Evolutionary conservation across 2,113 vertebrate genomes (phyloP), one percentile per base, ranked within the genome.

Genomic region (Dromiciops gliroides): DNA sequence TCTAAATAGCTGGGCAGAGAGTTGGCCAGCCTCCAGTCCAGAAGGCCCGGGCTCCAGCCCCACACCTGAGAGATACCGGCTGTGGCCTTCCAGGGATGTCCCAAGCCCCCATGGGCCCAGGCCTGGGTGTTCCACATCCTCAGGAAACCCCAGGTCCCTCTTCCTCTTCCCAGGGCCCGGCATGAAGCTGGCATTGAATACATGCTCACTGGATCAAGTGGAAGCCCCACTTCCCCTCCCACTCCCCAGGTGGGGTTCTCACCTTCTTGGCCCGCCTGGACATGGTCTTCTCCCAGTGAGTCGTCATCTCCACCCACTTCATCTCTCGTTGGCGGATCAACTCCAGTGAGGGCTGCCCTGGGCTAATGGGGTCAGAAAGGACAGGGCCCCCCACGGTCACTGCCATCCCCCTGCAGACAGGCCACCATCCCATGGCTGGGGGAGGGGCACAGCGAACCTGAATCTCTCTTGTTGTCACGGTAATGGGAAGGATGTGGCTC

Each of bases 251-350:
- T n/a, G 67, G 67, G 67, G n/a, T 96, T 97, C 96, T 94, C 96
- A 99, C 99, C 99, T 99, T 99, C 95, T 98, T 99, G 96, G 98
- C 98, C 92, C 98, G 98, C 94, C 98, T 98, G 2, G 98, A 97
- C 95, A 99, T 97, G 90, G 99, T 98, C 90, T 98, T 99, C 91
- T 99, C 99, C 99, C 99, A 99, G 51, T 99, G 99, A 11, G 93
- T 97, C 0, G 99, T 99, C 97, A 99, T 99, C 92, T 98, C 98
- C 89, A 99, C 98, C 99, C 99, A 99, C 96, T 99, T 99, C 98
- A 98, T 98, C 97, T 99, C 99, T 92, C 99, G 98, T 95, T 99
- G 99, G 89, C 99, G 98, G 96, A 99, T 98, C 48, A 99, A 95
- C 94, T 99, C 99, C 60, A 99, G 98, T 25, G 99, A 50, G 4